phyloP scores from a whole-genome alignment of 2,113 vertebrate genomes.

The Grammomys dolichurus region DNA sequence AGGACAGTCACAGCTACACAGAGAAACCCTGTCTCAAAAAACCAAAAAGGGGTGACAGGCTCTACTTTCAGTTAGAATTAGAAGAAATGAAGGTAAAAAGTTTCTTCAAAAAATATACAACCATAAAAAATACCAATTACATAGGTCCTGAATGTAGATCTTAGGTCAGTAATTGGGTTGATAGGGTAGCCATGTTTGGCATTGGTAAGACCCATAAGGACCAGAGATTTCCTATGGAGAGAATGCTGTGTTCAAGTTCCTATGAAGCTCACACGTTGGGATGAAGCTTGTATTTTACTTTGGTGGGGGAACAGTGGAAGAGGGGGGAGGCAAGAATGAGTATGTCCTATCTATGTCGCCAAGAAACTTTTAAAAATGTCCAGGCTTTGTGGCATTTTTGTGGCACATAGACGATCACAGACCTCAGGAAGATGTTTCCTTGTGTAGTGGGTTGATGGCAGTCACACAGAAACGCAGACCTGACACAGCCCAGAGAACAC shows the following conservation, averaged over 20 bases:
- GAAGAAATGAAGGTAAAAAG: background rate
- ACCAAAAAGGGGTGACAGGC: background rate
- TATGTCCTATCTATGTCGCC: background rate
- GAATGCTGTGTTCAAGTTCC: background rate
- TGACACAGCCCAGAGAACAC: background rate
- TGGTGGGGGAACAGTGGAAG: background rate
- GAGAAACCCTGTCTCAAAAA: no score
- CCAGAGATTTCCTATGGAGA: background rate
- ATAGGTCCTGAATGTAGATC: background rate
- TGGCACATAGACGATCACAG: background rate
- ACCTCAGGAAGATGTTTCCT: background rate
- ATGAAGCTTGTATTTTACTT: background rate
- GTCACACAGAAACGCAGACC: background rate
- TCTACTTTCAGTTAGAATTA: background rate
- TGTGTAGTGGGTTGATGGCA: background rate
- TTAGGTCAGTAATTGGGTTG: background rate
- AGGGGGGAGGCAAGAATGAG: background rate
- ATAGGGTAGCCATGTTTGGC: background rate
- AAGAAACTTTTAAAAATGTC: background rate
- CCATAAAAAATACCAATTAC: background rate
- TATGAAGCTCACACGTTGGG: background rate
- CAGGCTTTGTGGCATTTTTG: background rate
- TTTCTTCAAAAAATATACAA: constrained; percentile 42
- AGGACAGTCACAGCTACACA: no score
- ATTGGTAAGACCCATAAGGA: background rate